Evolutionary conservation across 2,113 vertebrate species (phyloP).

Genomic region (Lophochroa leadbeateri): DNA sequence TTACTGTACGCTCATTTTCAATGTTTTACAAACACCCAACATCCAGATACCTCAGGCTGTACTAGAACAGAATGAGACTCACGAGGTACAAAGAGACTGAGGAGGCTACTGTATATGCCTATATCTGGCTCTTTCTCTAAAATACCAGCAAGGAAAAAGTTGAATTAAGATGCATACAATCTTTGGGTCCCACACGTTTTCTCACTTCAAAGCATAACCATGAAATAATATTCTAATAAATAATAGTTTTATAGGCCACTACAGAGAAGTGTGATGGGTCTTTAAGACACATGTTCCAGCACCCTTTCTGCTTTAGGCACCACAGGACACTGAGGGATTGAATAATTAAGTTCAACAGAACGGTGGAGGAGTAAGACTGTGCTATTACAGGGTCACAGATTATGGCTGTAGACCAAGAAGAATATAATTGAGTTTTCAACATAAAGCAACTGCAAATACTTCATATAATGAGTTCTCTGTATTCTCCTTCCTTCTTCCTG

Average conservation of each 20-base stretch:
- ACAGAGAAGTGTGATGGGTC: not conserved
- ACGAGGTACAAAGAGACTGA: not conserved
- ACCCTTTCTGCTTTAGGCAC: not conserved
- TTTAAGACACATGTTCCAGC: not conserved
- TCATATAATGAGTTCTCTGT: not conserved
- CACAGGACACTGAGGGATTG: not conserved
- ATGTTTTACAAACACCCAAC: not conserved
- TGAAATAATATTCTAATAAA: constrained; percentile 7
- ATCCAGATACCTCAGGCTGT: not conserved
- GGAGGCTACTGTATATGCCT: not conserved
- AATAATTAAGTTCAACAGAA: not conserved
- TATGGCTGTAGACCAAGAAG: not conserved
- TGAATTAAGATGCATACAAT: not conserved
- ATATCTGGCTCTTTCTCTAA: not conserved
- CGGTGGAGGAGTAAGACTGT: not conserved
- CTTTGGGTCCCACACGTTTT: not conserved
- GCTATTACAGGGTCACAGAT: not conserved
- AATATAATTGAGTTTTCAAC: not conserved
- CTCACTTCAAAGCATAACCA: not conserved
- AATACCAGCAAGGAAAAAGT: not conserved
- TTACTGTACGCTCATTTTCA: not conserved
- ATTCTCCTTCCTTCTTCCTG: not conserved
- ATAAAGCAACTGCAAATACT: not conserved
- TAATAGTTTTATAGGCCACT: not conserved
- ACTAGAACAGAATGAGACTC: not conserved